Base-by-base conservation (phyloP, 2,888 invertebrate species). In the Dinocampus coccinellae region DNA sequence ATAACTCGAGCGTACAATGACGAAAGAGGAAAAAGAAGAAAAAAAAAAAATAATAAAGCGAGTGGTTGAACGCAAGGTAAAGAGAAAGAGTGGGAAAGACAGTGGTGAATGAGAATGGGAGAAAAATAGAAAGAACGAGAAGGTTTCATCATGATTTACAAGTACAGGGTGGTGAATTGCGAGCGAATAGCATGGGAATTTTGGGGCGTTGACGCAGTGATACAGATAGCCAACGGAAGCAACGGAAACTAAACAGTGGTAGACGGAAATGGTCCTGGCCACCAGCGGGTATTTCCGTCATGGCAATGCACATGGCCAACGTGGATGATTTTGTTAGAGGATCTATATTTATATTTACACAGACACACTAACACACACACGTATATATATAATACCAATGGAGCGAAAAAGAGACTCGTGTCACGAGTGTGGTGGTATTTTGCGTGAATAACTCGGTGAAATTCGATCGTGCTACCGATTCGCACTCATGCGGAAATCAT, bases 171-270 rank as follows among this genome's bases (percentile, higher is more conserved):
- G 24, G 26, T 47, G 39, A 69, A 70, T 58, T 62, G 65, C 55
- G 52, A 63, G 70, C 63, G 68, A 58, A 47, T 65, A 65, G 65
- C 55, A 29, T 33, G 52, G 65, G 66, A 26, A 47, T 47, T 39
- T 47, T 61, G 34, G 39, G 20, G 65, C 77, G 78, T 80, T 82
- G 81, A 81, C 76, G 78, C 77, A 78, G 78, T 80, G 83, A 84
- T 83, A 82, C 79, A 81, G 78, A 83, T 80, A 80, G 81, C 77
- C 76, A 76, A 76, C 81, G 83, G 84, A 83, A 76, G 77, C 74
- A 75, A 73, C 83, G 84, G 84, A 85, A 85, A 85, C 85, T 84
- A 82, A 84, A 85, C 82, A 81, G 82, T 82, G 78, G 79, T 78
- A 77, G 60, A 79, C 81, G 85, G 85, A 85, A 85, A 85, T 85